These are phyloP conservation scores for Podilymbus podiceps DNA, from an alignment of 2,113 vertebrate species.

Conservation along the genomic window DNA sequence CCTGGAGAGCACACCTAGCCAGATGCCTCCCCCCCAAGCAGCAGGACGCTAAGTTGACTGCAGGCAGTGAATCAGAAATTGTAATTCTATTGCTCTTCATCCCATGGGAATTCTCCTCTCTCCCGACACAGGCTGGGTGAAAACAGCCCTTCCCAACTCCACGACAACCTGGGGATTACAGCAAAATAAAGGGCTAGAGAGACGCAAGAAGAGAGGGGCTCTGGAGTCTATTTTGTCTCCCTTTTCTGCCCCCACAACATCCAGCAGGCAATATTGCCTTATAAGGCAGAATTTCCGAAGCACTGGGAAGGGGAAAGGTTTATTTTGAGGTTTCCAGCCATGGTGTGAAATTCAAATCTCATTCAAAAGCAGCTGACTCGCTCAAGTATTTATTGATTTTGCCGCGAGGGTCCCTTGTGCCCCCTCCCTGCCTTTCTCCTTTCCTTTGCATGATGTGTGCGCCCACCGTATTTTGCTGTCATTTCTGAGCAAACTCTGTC, in stretches of 20 bases:
- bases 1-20: neutral
- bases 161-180: neutral
- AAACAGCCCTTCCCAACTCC: neutral
- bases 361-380: neutral
- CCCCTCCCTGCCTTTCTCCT: neutral
- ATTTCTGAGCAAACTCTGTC: neutral
- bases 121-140: neutral
- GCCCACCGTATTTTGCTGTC: neutral
- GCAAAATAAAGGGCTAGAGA: neutral
- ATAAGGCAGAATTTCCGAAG: slow-evolving; percentile 14
- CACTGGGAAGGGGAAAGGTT: slow-evolving; percentile 2
- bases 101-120: slow-evolving; percentile 10
- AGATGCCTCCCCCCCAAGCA: neutral
- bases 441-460: neutral
- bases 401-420: neutral
- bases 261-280: neutral
- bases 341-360: slow-evolving; percentile 47
- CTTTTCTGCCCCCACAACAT: neutral
- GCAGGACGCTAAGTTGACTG: neutral
- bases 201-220: neutral
- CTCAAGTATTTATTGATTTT: slow-evolving; percentile 30
- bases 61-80: slow-evolving; percentile 40
- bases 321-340: slow-evolving; percentile 49
- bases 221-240: neutral
- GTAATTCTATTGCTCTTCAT: neutral